Evolutionary conservation across 2,113 vertebrate species (phyloP).

Genomic region (Chrysemys picta): DNA sequence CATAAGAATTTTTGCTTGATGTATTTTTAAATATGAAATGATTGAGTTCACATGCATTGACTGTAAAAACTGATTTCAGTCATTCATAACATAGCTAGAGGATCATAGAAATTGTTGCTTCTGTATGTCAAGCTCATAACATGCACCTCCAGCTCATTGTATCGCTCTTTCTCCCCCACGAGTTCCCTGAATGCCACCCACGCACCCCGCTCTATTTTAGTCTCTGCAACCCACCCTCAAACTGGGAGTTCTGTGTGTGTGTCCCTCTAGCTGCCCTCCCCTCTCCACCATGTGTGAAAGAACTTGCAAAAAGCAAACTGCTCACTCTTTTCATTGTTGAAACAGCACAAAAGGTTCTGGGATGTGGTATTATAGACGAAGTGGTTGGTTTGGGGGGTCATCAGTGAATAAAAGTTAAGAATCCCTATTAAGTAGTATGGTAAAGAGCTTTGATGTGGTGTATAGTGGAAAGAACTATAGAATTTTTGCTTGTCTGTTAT

Average conservation of each 20-base stretch:
- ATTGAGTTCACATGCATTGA: neutral
- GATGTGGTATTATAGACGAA: neutral
- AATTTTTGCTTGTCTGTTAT: neutral
- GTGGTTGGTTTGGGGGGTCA: neutral
- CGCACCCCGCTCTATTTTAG: neutral
- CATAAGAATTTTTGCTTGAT: neutral
- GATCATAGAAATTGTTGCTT: neutral
- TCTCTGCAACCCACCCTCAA: neutral
- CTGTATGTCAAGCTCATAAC: neutral
- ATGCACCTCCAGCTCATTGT: neutral
- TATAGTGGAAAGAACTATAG: neutral
- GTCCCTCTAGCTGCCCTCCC: neutral
- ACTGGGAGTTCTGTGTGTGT: neutral
- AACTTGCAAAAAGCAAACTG: neutral
- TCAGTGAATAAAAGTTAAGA: neutral
- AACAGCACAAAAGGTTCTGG: neutral
- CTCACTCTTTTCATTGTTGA: neutral
- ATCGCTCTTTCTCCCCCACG: neutral
- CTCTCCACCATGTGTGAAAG: neutral
- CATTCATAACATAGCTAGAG: neutral
- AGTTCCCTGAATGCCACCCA: no score
- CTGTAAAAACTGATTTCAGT: neutral
- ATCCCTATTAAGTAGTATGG: neutral
- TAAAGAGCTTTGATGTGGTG: neutral
- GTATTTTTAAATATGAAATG: neutral